phyloP scores from a whole-genome alignment of 2,113 vertebrate genomes.

The Syngnathus typhle region DNA sequence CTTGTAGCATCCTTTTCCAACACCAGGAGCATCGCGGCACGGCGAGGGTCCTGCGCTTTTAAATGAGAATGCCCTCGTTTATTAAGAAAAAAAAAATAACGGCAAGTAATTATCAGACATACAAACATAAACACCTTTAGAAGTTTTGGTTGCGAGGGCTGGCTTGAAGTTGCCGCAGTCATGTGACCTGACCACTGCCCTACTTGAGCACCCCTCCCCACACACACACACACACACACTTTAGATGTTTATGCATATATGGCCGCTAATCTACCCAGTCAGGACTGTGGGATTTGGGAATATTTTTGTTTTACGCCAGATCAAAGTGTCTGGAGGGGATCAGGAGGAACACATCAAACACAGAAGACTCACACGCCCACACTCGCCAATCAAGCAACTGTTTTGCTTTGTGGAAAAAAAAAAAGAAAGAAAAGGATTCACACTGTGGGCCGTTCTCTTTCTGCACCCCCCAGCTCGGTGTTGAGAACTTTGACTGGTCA shows the following conservation, averaged over 20 bases:
- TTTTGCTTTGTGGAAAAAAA: slow-evolving; percentile 37
- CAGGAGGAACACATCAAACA: slow-evolving; percentile 66
- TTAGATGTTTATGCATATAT: slow-evolving; percentile 71
- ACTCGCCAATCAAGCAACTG: slow-evolving; percentile 65
- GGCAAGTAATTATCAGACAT: slow-evolving; percentile 63
- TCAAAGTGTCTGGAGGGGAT: slow-evolving; percentile 60
- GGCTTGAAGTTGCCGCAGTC: slow-evolving; percentile 55
- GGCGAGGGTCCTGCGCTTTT: slow-evolving; percentile 48
- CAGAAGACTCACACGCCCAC: slow-evolving; percentile 55
- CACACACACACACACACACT: slow-evolving; percentile 16
- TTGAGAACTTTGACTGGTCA: slow-evolving; percentile 23
- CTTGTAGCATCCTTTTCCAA: slow-evolving; percentile 40
- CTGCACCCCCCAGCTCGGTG: slow-evolving; percentile 46
- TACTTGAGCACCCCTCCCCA: slow-evolving; percentile 60
- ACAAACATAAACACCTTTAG: slow-evolving; percentile 67
- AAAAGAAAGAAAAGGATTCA: slow-evolving; percentile 28
- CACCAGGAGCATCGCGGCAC: slow-evolving; percentile 49
- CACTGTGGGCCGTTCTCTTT: slow-evolving; percentile 44
- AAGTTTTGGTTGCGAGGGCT: slow-evolving; percentile 53
- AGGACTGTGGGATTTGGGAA: slow-evolving; percentile 72
- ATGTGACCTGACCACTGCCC: slow-evolving; percentile 70
- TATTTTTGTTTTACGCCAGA: slow-evolving; percentile 69
- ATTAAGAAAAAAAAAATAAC: slow-evolving; percentile 47
- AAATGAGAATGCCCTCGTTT: slow-evolving; percentile 65
- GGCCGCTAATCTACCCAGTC: slow-evolving; percentile 61